Base-by-base conservation (phyloP, 2,113 vertebrate genomes). In the Rhinolophus ferrumequinum region DNA sequence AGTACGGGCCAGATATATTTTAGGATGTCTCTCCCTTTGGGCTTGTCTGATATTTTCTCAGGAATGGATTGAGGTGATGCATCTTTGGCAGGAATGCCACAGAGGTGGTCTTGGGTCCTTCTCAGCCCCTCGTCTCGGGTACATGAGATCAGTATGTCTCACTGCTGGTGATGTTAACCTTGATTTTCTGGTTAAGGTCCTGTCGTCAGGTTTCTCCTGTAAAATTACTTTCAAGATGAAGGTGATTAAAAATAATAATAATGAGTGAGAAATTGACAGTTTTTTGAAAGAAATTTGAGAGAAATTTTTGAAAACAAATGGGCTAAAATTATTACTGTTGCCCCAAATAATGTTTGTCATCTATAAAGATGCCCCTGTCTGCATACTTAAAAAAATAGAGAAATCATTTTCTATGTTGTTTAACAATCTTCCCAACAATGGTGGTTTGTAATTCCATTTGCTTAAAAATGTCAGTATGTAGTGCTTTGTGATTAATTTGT, bases 201-300 rank as follows among this genome's bases (percentile, higher is more conserved):
- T 64, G 54, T 81, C 22, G 5, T 33, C 3, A 14, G 26, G 15
- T 69, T 50, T 82, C 76, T 75, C 50, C 52, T 38, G 26, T 24
- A 35, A 69, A 84, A 62, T 84, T 47, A 44, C 77, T 41, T 70
- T 88, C 67, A 96, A 85, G 47, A 60, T 70, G 76, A 66, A 96
- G 21, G 35, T 91, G 77, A 81, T 56, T 58, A 88, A 62, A 21
- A 21, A 26, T 26, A 95, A 33, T 14, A 91, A 90, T 14, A 13
- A 54, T 54, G 52, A 90, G 24, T 54, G 69, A 93, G 56, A 91
- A 83, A 80, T 50, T 35, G 90, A 58, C 26, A 85, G 81, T 26
- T 91, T 94, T 96, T 82, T 47, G 47, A 56, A 92, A 93, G 62
- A 90, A 66, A 83, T 28, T 58, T 69, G 28, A 96, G 52, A 79